Percentiles rank a stretch among this genome's conserved stretches.
Conservation (phyloP, 1,140 invertebrate species). For the Coptotermes formosanus region DNA sequence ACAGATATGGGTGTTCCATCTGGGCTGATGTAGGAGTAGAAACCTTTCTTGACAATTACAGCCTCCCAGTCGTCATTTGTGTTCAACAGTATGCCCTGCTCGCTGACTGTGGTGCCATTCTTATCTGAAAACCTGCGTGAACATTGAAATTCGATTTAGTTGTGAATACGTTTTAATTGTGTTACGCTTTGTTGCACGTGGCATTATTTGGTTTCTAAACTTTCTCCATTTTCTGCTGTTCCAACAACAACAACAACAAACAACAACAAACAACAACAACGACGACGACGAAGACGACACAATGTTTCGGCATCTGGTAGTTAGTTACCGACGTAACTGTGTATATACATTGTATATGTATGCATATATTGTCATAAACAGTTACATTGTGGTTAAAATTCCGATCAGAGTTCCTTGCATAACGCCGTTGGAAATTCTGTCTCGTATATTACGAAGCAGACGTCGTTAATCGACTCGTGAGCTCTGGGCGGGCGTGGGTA, state of each 20-base stretch:
- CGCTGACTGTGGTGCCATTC: conserved; percentile 40
- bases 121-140: conserved; percentile 37
- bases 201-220: neutral
- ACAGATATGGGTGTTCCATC: conserved; percentile 62
- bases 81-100: conserved; percentile 41
- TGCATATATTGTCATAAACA: no score
- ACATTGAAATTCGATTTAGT: neutral
- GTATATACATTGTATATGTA: no score
- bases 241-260: neutral
- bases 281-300: no score
- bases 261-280: no score
- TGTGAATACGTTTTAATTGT: neutral
- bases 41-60: conserved; percentile 49
- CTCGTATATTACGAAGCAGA: no score
- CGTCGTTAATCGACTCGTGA: no score
- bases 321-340: no score
- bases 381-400: no score
- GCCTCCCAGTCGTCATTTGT: conserved; percentile 45
- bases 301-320: no score
- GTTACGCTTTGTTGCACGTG: neutral
- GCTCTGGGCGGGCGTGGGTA: no score
- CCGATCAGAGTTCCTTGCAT: no score
- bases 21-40: conserved; percentile 62
- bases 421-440: no score
- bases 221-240: neutral